phyloP scores from a whole-genome alignment of 2,113 vertebrate species.

The Ammodytes marinus region DNA sequence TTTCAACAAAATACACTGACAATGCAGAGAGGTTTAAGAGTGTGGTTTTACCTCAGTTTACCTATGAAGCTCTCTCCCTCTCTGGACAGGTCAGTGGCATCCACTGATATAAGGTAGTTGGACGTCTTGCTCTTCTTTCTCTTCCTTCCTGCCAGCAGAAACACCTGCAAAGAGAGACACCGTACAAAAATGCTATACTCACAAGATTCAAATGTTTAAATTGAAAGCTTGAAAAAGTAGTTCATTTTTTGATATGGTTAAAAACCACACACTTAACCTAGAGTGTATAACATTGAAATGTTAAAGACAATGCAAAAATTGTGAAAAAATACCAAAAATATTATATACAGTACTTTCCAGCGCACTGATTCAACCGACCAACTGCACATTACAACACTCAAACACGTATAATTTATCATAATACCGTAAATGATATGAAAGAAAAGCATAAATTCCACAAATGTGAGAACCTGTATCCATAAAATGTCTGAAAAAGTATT shows the following conservation, averaged over 20 bases:
- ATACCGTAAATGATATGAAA: background rate
- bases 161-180: constrained; percentile 83
- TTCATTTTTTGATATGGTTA: background rate
- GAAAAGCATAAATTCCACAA: background rate
- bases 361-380: background rate
- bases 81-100: constrained; percentile 94
- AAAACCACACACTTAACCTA: too few species aligned
- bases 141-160: constrained; percentile 96
- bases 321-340: background rate
- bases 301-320: background rate
- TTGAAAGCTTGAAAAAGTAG: too few species aligned
- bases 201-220: background rate
- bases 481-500: background rate
- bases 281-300: background rate
- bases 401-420: background rate
- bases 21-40: too few species aligned
- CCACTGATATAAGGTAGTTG: constrained; percentile 97
- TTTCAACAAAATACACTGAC: background rate
- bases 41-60: constrained; percentile 90
- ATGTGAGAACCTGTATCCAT: background rate
- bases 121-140: constrained; percentile 99
- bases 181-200: background rate
- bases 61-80: constrained; percentile 95
- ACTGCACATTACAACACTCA: background rate
- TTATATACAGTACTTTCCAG: background rate